Percentiles rank a stretch among this genome's conserved stretches.
Conservation (phyloP, 2,797 vertebrate species). For the Onychomys leucogaster region DNA sequence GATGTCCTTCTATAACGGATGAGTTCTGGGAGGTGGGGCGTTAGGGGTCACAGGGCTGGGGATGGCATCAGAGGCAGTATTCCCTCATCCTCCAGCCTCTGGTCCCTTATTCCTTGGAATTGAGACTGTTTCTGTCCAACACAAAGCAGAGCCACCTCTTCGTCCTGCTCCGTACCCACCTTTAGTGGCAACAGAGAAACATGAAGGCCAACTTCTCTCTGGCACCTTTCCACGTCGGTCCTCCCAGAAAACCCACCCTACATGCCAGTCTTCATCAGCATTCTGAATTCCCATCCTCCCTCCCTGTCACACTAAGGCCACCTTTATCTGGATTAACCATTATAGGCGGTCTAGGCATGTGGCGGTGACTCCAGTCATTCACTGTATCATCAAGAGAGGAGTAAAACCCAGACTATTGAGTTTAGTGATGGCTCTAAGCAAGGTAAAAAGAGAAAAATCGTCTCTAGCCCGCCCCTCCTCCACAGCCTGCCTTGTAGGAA, state of each 20-base stretch:
- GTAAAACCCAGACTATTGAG: conserved; percentile 17
- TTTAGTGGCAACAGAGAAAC: neutral
- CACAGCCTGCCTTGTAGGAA: neutral
- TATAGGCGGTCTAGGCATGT: neutral
- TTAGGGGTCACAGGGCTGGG: neutral
- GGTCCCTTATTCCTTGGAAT: neutral
- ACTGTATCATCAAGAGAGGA: conserved; percentile 2
- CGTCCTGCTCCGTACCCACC: neutral
- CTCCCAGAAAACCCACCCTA: conserved; percentile 43
- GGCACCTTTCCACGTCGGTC: neutral
- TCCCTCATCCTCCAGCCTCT: conserved; percentile 28
- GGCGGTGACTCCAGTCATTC: neutral
- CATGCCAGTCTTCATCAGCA: conserved; percentile 15
- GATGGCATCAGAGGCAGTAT: neutral
- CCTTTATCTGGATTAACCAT: neutral
- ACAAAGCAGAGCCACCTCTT: neutral
- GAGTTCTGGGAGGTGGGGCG: neutral
- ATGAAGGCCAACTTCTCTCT: neutral
- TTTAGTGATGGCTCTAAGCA: neutral
- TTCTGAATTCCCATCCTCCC: neutral
- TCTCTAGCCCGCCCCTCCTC: neutral
- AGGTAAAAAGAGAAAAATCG: conserved; percentile 18
- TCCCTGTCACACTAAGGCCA: neutral
- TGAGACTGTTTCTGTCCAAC: neutral
- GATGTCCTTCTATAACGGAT: neutral